phyloP scores from a whole-genome alignment of 2,797 vertebrate genomes.

The Protonibea diacanthus region DNA sequence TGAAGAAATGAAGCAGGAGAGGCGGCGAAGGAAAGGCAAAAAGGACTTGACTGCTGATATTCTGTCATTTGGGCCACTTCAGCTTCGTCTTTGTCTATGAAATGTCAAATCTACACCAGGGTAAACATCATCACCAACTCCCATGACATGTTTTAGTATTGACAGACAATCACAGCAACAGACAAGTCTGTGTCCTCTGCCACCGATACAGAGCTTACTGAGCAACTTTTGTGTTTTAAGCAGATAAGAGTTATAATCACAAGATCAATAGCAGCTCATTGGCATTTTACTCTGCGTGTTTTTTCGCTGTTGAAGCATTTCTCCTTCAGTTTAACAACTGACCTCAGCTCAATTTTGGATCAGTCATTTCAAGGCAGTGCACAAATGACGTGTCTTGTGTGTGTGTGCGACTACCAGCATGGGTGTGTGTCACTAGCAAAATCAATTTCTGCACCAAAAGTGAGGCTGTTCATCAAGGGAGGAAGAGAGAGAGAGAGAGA shows the following conservation, averaged over 20 bases:
- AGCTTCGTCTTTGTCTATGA: conserved; percentile 26
- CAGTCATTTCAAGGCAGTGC: conserved; percentile 65
- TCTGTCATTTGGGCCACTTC: conserved; percentile 6
- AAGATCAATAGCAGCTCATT: conserved; percentile 76
- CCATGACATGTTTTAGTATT: conserved; percentile 14
- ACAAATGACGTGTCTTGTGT: conserved; percentile 19
- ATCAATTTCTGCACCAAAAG: conserved; percentile 69
- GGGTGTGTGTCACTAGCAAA: conserved; percentile 50
- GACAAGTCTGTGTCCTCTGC: conserved; percentile 37
- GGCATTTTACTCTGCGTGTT: conserved; percentile 64
- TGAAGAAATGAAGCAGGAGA: not conserved
- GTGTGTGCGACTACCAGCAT: conserved; percentile 23
- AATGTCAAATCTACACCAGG: conserved; percentile 42
- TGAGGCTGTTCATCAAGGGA: conserved; percentile 33
- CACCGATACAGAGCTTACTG: conserved; percentile 45
- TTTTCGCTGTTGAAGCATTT: conserved; percentile 72
- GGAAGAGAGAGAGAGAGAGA: conserved; percentile 12
- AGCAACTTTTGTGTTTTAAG: conserved; percentile 57
- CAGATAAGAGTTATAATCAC: conserved; percentile 76
- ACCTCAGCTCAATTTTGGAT: conserved; percentile 77
- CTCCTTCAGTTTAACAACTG: conserved; percentile 69
- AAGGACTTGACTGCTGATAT: conserved; percentile 1
- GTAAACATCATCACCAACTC: conserved; percentile 22
- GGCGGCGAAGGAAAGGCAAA: not conserved
- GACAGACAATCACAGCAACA: conserved; percentile 26